Evolutionary conservation across 2,888 invertebrate species (phyloP).

Genomic region (Drosophila acutilabella): DNA sequence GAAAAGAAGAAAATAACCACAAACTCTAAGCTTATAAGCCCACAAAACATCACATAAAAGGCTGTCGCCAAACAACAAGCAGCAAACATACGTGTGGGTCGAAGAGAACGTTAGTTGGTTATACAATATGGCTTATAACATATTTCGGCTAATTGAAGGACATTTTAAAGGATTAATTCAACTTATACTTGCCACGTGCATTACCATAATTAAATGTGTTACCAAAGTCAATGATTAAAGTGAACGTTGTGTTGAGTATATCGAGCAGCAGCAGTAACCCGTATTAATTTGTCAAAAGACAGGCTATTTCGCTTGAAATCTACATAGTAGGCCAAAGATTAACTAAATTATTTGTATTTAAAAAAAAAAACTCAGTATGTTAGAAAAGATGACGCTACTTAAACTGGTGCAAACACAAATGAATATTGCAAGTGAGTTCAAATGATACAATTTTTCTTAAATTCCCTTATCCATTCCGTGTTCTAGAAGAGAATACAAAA

Average conservation of each 20-base stretch:
- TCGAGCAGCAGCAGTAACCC: background rate
- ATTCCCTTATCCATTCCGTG: too few relatives aligned
- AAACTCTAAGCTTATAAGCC: constrained; percentile 62
- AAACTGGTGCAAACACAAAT: constrained; percentile 22
- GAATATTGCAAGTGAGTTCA: constrained; percentile 46
- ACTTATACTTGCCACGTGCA: constrained; percentile 10
- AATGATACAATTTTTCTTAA: too few relatives aligned
- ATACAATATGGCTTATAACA: constrained; percentile 53
- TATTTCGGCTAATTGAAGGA: constrained; percentile 66
- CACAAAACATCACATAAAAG: constrained; percentile 51
- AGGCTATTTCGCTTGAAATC: background rate
- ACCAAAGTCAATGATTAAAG: background rate
- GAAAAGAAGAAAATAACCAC: constrained; percentile 37
- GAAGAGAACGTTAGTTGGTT: constrained; percentile 13
- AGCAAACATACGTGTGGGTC: background rate
- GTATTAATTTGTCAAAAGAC: background rate
- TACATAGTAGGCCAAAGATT: background rate
- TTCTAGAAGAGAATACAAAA: constrained; percentile 17
- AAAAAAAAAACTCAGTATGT: constrained; percentile 2
- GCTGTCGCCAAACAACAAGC: constrained; percentile 13
- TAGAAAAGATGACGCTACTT: constrained; percentile 27
- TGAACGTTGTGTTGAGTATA: background rate
- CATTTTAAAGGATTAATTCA: constrained; percentile 58
- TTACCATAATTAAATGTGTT: background rate
- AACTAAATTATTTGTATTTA: constrained; percentile 34